phyloP scores from a whole-genome alignment of 2,888 invertebrate genomes.

The Mesoligia furuncula region DNA sequence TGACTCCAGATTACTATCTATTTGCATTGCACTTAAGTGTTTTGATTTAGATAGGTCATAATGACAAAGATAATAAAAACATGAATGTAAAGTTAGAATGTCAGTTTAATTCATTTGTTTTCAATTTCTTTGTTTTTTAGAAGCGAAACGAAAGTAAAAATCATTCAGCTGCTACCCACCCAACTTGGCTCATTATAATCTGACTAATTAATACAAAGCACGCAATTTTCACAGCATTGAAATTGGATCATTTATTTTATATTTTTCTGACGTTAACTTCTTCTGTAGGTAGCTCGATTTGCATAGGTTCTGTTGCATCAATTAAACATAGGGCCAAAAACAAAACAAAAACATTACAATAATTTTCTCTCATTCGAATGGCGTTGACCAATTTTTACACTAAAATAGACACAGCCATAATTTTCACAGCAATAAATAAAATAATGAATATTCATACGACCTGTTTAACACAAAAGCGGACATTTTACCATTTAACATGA shows the following conservation, averaged over 20 bases:
- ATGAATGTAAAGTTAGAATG: not conserved
- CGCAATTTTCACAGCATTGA: constrained; percentile 39
- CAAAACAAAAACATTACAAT: constrained; percentile 35
- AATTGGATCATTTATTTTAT: not conserved
- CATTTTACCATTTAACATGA: constrained; percentile 35
- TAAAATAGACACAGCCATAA: constrained; percentile 21
- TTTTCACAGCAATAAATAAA: constrained; percentile 33
- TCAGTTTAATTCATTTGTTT: not conserved
- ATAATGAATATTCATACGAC: constrained; percentile 37
- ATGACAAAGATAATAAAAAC: constrained; percentile 18
- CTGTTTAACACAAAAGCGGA: constrained; percentile 28
- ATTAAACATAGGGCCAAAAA: constrained; percentile 18
- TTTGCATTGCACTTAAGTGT: constrained; percentile 31
- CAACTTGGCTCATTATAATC: constrained; percentile 26
- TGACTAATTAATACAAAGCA: constrained; percentile 43
- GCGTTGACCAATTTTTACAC: constrained; percentile 22
- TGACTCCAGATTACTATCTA: constrained; percentile 31
- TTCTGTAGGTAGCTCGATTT: not conserved
- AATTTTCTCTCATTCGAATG: constrained; percentile 18
- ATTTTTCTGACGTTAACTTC: not conserved
- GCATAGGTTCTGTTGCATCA: not conserved
- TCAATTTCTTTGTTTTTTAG: constrained; percentile 20
- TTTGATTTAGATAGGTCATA: constrained; percentile 42
- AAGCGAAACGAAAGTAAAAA: constrained; percentile 16
- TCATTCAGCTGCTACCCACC: constrained; percentile 5